Base-by-base conservation (phyloP, 2,113 vertebrate genomes). In the Psephotus haematonotus region DNA sequence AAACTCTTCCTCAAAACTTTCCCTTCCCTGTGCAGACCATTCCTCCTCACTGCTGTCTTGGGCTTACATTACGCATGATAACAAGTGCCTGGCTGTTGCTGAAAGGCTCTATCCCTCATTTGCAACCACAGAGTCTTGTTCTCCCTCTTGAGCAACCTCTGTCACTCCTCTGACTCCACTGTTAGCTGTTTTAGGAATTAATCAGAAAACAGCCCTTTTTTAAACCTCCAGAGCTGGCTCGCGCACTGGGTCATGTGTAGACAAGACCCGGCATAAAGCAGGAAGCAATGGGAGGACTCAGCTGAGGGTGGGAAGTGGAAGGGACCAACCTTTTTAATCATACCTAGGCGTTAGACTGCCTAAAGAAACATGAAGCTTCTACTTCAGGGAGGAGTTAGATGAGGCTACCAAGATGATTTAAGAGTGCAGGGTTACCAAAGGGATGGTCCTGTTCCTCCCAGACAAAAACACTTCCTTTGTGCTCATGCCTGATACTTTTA, bases 1-100 rank as follows among this genome's bases (percentile, higher is more conserved):
- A 93, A 91, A 71, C 14, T 65, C 18, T 43, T 94, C 62, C 78
- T 70, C 52, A 76, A 68, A 92, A 82, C 27, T 55, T 91, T 95
- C 62, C 63, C n/a, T 92, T 93, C 28, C 20, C 27, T 57, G 13
- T 80, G 19, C 41, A 67, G 63, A 23, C 41, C 31, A 23, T 62
- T 86, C n/a, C 24, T 88, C 37, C 79, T 83, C 41, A 18, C 28
- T 93, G 75, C 57, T 72, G 23, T 39, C 35, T 37, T 6, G 2
- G 18, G 41, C 46, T 90, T 50, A 68, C 19, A 17, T 77, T 71
- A 70, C 10, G 29, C 19, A 11, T 27, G n/a, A 1, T 35, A 52
- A 65, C 43, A 31, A 85, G 35, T 47, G 33, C 17, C 55, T 31
- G 67, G 46, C 41, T 82, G 52, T 75, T 82, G 15, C 67, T 86